phyloP scores from a whole-genome alignment of 30 jellyfish, hydroid and myxozoan genomes.

The Hydra vulgaris region DNA sequence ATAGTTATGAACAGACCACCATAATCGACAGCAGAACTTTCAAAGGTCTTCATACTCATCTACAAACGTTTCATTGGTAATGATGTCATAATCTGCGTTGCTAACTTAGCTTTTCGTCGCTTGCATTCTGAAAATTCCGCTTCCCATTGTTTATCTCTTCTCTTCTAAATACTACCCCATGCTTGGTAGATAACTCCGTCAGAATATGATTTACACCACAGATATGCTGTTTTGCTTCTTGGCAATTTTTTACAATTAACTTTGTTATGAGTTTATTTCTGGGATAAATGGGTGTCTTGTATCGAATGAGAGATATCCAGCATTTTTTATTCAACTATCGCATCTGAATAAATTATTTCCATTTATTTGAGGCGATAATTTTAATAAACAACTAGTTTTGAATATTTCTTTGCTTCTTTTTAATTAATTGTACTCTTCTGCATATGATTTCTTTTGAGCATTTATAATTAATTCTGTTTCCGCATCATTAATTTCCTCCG shows the following conservation, averaged over 20 bases:
- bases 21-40: too few relatives aligned
- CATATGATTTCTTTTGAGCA: too few relatives aligned
- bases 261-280: not conserved
- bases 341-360: conserved; percentile 39
- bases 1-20: too few relatives aligned
- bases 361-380: conserved; percentile 16
- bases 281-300: too few relatives aligned
- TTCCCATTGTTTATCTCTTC: not conserved
- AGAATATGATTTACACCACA: conserved; percentile 15
- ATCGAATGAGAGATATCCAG: conserved; percentile 33
- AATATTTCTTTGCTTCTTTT: not conserved
- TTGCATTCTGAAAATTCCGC: too few relatives aligned
- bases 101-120: too few relatives aligned
- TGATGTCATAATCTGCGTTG: not conserved
- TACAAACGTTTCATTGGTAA: not conserved
- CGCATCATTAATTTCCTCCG: too few relatives aligned
- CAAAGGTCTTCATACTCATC: too few relatives aligned
- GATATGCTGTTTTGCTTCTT: not conserved
- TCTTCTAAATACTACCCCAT: conserved; percentile 7
- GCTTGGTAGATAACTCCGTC: conserved; percentile 1
- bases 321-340: conserved; percentile 37
- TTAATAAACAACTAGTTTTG: not conserved
- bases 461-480: too few relatives aligned
- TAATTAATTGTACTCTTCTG: not conserved
- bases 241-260: conserved; percentile 1